Evolutionary conservation across 2,888 invertebrate genomes (phyloP), one percentile per base, ranked within the genome.

Genomic region (Nebria salina): DNA sequence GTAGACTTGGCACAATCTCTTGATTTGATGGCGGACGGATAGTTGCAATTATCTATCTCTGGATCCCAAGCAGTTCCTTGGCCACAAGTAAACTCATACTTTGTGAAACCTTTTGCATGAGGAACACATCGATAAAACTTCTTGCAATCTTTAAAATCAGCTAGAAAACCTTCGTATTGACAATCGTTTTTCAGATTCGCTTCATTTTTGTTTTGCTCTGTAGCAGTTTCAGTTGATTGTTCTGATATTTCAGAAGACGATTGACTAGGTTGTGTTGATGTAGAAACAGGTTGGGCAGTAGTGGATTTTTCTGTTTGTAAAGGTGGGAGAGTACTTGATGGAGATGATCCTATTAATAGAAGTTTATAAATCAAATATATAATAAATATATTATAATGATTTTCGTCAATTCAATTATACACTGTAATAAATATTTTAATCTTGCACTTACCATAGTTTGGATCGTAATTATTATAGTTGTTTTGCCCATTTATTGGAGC

Each of bases 11-110:
- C 8, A 54, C 54, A 54, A 54, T 54, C 54, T 54, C 54, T 54
- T 11, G 54, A 54, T 54, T 54, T 54, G 13, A 54, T 70, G 8
- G 70, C 70, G 8, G 26, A 70, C 11, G 70, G 91, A 87, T 95
- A 92, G 87, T 96, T 95, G 87, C 96, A 96, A 74, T 93, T 91
- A 86, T 92, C 90, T 81, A 92, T 88, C 76, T 90, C 89, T 81
- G 92, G 91, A 88, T 95, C 95, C 95, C 95, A 96, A 64, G 94
- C 93, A 5, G 95, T 96, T 76, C 95, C 95, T 77, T 93, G 91
- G 2, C 93, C 94, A 87, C 96, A 96, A 9, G 89, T 89, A 87
- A 94, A 96, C 83, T 94, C 93, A 86, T 94, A 93, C 88, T 91
- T 93, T 73, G 89, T 92, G 84, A 90, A 94, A 82, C 91, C 92